Base-by-base conservation (phyloP, 2,113 vertebrate species). In the Percopsis transmontana region DNA sequence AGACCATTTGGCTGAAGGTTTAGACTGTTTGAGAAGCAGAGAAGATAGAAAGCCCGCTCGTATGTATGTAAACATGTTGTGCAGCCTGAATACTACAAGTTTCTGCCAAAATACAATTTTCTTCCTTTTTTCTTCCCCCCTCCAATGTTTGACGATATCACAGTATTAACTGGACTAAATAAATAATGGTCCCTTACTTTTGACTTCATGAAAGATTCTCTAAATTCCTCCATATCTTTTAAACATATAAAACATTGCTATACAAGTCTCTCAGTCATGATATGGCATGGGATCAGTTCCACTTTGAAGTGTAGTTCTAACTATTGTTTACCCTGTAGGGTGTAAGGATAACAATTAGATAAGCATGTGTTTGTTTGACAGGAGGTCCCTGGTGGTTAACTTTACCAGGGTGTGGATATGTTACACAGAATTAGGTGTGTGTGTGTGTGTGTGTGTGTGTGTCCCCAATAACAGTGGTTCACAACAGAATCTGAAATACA, bases 331-430 rank as follows among this genome's bases (percentile, higher is more conserved):
- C 58, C 77, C 62, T 77, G 77, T 51, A 80, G 59, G 72, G 72
- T 65, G 77, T 62, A 56, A 72, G 58, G 60, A 85, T 74, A 85
- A 82, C 68, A 82, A 77, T 82, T 72, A 79, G 82, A 88, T 82
- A 85, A 85, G 72, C 67, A 60, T 18, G 53, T n/a, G 59, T 56
- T 47, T 53, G 67, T 79, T 72, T 51, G 74, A 67, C 59, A 70
- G 40, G n/a, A 61, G 48, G 74, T 66, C 75, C 65, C 78, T 58
- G 41, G 56, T 45, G 76, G 61, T 53, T 59, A 39, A 24, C 27
- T 12, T 54, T 40, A 61, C 61, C 62, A 56, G 53, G 39, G 27
- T 7, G 62, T 57, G 27, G 54, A 58, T 41, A 44, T 51, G 50
- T 58, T 5, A 68, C 62, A 71, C 39, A 11, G 20, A 38, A 48